phyloP scores from a whole-genome alignment of 1,140 invertebrate genomes.

The Octopus sinensis region DNA sequence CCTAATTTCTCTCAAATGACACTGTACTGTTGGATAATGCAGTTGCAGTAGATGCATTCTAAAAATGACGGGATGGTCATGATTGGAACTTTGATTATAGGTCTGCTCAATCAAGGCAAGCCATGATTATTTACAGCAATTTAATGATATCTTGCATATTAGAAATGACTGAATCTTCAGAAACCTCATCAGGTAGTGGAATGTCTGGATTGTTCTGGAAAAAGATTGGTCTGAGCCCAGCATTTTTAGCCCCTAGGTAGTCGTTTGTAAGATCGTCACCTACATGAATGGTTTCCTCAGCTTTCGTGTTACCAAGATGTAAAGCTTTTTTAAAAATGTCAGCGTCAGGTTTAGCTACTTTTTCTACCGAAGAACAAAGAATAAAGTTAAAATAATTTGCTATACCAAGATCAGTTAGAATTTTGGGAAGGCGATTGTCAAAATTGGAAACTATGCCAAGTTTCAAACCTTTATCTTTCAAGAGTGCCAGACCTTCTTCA shows the following conservation, averaged over 20 bases:
- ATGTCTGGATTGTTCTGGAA: conserved; percentile 38
- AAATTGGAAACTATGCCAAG: conserved; percentile 83
- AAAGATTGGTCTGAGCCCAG: conserved; percentile 74
- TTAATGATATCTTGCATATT: not conserved
- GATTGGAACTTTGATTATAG: no score
- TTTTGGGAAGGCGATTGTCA: conserved; percentile 72
- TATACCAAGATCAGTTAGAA: conserved; percentile 68
- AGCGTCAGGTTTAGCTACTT: conserved; percentile 72
- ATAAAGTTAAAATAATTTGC: conserved; percentile 75
- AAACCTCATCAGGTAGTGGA: not conserved
- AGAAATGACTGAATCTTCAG: not conserved
- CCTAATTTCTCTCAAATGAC: no score
- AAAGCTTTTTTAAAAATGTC: conserved; percentile 75
- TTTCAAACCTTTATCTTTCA: conserved; percentile 54
- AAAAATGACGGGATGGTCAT: no score
- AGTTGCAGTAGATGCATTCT: no score
- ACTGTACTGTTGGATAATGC: no score
- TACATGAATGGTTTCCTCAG: conserved; percentile 73
- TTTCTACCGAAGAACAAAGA: conserved; percentile 71
- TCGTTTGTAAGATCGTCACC: conserved; percentile 75
- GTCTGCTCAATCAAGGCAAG: no score
- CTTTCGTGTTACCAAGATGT: conserved; percentile 49
- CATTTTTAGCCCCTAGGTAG: conserved; percentile 71
- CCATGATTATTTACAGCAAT: no score
- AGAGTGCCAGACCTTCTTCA: conserved; percentile 63